Evolutionary conservation across 2,113 vertebrate genomes (phyloP), one percentile per base, ranked within the genome.

Genomic region (Camelus bactrianus): DNA sequence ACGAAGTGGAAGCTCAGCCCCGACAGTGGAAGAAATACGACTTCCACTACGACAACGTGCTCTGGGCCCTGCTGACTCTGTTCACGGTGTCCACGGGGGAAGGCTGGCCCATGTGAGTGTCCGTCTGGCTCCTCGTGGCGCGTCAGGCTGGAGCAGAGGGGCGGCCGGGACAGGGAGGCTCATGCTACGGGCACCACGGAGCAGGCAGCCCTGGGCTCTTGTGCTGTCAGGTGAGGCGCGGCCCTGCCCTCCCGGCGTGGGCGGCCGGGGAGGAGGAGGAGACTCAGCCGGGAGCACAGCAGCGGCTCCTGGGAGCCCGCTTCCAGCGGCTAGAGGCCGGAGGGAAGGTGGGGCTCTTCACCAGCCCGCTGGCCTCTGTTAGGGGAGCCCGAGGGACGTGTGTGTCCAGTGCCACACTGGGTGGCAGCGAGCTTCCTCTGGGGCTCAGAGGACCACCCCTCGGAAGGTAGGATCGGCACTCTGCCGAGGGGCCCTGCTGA

Each of bases 81-180:
- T 99, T 99, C 98, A 99, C 99, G 0, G 99, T 99, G 81, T 99
- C 99, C 94, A 99, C 99, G 0, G 99, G 99, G 28, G 99, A 99
- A 96, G 99, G 99, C 62, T 99, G 99, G 99, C 99, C 99, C 58
- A 99, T 99, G 99, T 99, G 98, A 99, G 99, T 99, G 84, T 81
- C 28, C 3, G 0, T 0, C 3, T 35, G 38, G 56, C 38, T 42
- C 8, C 0, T 6, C 24, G 2, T 1, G n/a, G 77, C 38, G 52
- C 58, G 32, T 26, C n/a, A 8, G 42, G 69, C 79, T 10, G 5
- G 83, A 72, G 50, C 28, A 28, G 19, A 4, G 14, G 15, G 32
- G 38, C 38, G 32, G 32, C 56, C 28, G 7, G 56, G 54, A 48
- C 2, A 42, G 24, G 67, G 76, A 35, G 28, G 46, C 22, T 22